These are phyloP conservation scores for Cynodonichthys magdalenae DNA, from an alignment of 2,797 vertebrate species.

Conservation along the genomic window DNA sequence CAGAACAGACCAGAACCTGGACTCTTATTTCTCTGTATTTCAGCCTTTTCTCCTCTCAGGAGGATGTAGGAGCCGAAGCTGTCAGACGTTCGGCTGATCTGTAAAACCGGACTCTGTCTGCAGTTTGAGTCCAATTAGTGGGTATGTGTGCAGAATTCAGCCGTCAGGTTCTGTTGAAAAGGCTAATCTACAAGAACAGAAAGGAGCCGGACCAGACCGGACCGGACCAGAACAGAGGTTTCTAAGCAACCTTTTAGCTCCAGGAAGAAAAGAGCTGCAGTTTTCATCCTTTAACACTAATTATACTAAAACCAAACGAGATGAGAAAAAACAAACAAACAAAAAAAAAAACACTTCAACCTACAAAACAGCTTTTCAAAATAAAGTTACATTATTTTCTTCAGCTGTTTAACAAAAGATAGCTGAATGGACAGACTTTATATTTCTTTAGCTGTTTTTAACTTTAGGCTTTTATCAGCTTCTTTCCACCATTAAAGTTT, in stretches of 20 bases:
- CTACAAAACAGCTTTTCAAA: no score
- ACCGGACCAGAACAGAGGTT: constrained; percentile 19
- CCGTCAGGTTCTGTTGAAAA: constrained; percentile 57
- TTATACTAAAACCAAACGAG: background rate
- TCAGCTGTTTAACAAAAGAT: no score
- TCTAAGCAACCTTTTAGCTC: constrained; percentile 32
- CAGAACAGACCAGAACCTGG: no score
- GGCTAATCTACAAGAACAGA: constrained; percentile 47
- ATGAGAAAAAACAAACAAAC: no score
- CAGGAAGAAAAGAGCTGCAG: background rate
- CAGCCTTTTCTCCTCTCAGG: constrained; percentile 3
- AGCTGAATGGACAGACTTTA: no score
- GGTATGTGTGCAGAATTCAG: constrained; percentile 52
- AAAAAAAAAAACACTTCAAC: no score
- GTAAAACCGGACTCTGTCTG: constrained; percentile 37
- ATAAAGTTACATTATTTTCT: no score
- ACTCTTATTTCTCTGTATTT: no score
- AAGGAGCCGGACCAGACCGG: constrained; percentile 24
- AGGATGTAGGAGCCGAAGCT: constrained; percentile 22
- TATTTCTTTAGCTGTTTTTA: no score
- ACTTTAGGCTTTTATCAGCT: no score
- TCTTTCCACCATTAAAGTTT: no score
- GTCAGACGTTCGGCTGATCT: constrained; percentile 47
- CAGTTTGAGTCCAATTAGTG: constrained; percentile 67
- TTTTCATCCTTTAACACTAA: background rate